Base-by-base conservation (phyloP, 2,797 vertebrate species). In the Sebastes cheni region DNA sequence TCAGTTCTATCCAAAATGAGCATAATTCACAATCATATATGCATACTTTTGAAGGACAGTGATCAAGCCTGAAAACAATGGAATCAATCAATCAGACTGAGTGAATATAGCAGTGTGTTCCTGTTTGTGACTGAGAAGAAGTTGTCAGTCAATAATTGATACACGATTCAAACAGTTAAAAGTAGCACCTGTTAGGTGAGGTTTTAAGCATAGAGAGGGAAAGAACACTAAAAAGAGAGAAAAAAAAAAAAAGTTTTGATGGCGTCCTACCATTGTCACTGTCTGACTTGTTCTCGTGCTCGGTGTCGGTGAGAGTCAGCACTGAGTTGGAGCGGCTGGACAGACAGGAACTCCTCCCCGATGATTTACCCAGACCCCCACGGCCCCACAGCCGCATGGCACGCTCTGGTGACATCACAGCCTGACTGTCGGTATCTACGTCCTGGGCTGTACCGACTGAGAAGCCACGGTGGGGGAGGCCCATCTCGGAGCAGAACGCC, bases 241-340 rank as follows among this genome's bases (percentile, higher is more conserved):
- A 8, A 50, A 18, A 23, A 23, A 61, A 23, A n/a, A n/a, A 61
- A 16, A n/a, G 23, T 3, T 3, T 0, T 12, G 12, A 5, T 9
- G 55, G 55, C 12, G 4, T 75, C 96, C 97, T 96, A 99, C 98
- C 98, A 1, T 94, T 98, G 89, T 99, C 98, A 89, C 98, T 99
- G 97, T 99, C 98, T 0, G 98, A 99, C 95, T 99, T 99, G 97
- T 99, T 99, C 67, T 99, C 98, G 0, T 98, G 98, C 90, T 99
- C 98, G 0, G 98, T 99, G 93, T 99, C 98, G 7, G 98, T 99
- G 52, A 99, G 97, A 16, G 98, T 99, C 91, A 99, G 97, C 82
- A 96, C 97, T 1, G 98, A 99, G 96, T 99, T 99, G 94, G 98
- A 99, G 86, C 98, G 98, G 91, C 98, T 99, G 68, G 98, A 99